Conservation (phyloP, 2,888 invertebrate genomes). For the Drosophila kanekoi region DNA sequence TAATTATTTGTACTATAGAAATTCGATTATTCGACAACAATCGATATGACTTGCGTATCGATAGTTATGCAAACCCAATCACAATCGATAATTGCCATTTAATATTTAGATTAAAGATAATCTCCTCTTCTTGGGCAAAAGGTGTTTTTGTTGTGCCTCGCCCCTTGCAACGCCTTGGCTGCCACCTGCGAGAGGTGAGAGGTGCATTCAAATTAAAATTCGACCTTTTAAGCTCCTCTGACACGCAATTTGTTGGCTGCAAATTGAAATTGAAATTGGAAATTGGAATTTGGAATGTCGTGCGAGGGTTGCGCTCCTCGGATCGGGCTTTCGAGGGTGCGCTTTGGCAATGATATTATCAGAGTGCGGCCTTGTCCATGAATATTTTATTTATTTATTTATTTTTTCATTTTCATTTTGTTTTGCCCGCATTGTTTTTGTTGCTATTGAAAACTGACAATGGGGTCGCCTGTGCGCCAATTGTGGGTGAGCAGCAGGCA, state of each 20-base stretch:
- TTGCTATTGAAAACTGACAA: constrained; percentile 37
- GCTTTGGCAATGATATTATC: constrained; percentile 33
- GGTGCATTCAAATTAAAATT: constrained; percentile 37
- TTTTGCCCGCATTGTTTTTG: constrained; percentile 19
- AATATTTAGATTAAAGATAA: too few species aligned
- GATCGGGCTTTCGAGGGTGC: constrained; percentile 1
- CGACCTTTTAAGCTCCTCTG: constrained; percentile 46
- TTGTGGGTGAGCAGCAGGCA: constrained; percentile 6
- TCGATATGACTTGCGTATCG: too few species aligned
- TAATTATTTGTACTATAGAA: too few species aligned
- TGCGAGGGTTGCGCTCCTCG: constrained; percentile 19
- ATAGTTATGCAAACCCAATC: too few species aligned
- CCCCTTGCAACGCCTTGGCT: too few species aligned
- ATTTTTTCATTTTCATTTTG: constrained; percentile 1
- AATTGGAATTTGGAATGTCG: constrained; percentile 35
- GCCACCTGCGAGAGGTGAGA: constrained; percentile 13
- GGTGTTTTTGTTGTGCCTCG: too few species aligned
- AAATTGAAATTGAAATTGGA: constrained; percentile 57
- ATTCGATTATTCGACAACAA: too few species aligned
- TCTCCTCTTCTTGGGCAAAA: too few species aligned
- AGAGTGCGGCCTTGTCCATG: constrained; percentile 58
- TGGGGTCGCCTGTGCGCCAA: constrained; percentile 33
- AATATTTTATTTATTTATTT: constrained; percentile 43
- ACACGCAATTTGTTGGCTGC: constrained; percentile 51
- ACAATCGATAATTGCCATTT: too few species aligned